A percentile compares a stretch with the other conserved stretches of the same genome.
Evolutionary conservation across 2,113 vertebrate genomes (phyloP).

Genomic region (Rhegmatorhina hoffmannsi): DNA sequence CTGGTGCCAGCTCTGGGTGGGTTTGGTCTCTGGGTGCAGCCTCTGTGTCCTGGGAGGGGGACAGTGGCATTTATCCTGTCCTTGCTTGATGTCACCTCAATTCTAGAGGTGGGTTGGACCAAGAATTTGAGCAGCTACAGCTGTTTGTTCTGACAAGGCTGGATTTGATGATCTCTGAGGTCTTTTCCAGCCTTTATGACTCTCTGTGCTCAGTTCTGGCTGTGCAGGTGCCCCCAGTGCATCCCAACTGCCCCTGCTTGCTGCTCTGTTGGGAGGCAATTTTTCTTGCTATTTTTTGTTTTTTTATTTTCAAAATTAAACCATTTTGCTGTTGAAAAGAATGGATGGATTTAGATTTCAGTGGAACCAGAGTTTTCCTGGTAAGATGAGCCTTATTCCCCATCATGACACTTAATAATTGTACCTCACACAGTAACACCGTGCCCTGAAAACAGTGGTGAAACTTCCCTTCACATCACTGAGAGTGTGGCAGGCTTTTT

Average conservation of each 20-base stretch:
- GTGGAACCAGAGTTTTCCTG: background rate
- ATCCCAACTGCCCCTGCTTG: rapidly evolving
- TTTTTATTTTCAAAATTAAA: background rate
- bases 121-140: background rate
- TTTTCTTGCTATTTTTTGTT: background rate
- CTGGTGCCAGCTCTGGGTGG: background rate
- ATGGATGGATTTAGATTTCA: background rate
- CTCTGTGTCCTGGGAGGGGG: background rate
- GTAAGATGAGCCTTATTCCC: background rate
- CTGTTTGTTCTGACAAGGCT: too few relatives aligned
- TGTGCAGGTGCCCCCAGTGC: rapidly evolving
- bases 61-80: background rate
- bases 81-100: background rate
- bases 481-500: background rate
- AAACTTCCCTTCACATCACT: background rate
- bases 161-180: background rate
- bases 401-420: background rate
- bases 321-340: background rate
- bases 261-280: rapidly evolving
- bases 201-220: background rate
- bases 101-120: background rate
- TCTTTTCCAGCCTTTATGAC: rapidly evolving
- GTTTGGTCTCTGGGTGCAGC: background rate
- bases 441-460: background rate
- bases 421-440: rapidly evolving